Evolutionary conservation across 2,888 invertebrate species (phyloP), one percentile per base, ranked within the genome.

Genomic region (Cristatella mucedo): DNA sequence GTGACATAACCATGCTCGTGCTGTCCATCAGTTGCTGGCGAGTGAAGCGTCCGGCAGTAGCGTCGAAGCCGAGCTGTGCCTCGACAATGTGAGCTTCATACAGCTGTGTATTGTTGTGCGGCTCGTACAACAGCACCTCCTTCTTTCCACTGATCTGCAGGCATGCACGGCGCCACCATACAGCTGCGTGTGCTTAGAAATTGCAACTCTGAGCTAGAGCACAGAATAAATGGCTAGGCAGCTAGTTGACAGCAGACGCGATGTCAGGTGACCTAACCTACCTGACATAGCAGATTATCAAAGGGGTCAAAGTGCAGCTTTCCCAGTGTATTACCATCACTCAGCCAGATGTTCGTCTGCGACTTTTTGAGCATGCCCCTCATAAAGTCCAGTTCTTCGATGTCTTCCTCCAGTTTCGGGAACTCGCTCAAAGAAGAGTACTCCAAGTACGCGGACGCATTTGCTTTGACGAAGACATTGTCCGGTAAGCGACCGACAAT

Each of bases 291-390:
- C 26, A 62, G 52, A 42, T 63, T 63, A 44, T 63, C 63, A 50
- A 52, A 63, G 19, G 57, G 56, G 43, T 63, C 63, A 51, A 63
- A 60, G 44, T 63, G 63, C 16, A 60, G 48, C 46, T 58, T 57
- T 38, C 63, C 63, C n/a, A 63, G 44, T 3, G 63, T 63, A 40
- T 59, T 57, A 4, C 63, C 63, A 54, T 61, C 61, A 52, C 61
- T 62, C 9, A 63, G 47, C 63, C 63, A 63, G n/a, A 62, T 54
- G 40, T 63, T 62, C 2, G 51, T 41, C 40, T 57, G 56, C 30
- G 49, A 44, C 31, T 53, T 38, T 9, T 49, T 44, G 15, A 60
- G 38, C 4, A 53, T 21, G 15, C 46, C 43, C 32, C 45, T 41
- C n/a, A 55, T 45, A 45, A 61, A 59, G 7, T 41, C 45, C 46